These are phyloP conservation scores for Parnassius mnemosyne DNA, from an alignment of 2,888 invertebrate genomes.

Conservation along the genomic window DNA sequence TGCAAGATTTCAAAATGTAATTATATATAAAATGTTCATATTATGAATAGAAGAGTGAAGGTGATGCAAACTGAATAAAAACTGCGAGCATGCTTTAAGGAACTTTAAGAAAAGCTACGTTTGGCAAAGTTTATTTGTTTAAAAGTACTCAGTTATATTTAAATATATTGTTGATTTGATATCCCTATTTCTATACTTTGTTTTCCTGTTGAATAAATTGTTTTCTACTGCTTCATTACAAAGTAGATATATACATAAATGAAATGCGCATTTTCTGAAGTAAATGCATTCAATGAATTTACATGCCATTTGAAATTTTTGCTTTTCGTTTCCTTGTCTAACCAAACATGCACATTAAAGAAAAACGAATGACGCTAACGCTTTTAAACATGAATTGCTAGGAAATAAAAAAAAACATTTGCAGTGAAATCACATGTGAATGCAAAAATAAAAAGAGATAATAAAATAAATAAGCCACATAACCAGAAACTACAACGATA, in stretches of 20 bases:
- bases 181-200: background rate
- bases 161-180: background rate
- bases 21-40: background rate
- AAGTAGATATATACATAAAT: constrained; percentile 42
- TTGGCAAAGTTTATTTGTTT: background rate
- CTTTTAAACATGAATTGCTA: constrained; percentile 69
- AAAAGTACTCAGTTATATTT: background rate
- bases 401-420: constrained; percentile 56
- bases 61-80: background rate
- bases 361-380: constrained; percentile 24
- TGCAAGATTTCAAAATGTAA: background rate
- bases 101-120: background rate
- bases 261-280: constrained; percentile 73
- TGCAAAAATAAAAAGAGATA: constrained; percentile 64
- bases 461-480: constrained; percentile 77
- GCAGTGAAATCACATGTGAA: constrained; percentile 81
- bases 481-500: constrained; percentile 59
- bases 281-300: constrained; percentile 20
- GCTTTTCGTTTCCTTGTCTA: constrained; percentile 5
- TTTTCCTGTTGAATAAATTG: background rate
- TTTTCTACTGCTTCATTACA: too few species aligned
- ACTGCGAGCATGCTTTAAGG: background rate
- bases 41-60: background rate
- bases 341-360: constrained; percentile 51
- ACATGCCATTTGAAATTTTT: constrained; percentile 14